These are phyloP conservation scores for Orchestes rusci DNA, from an alignment of 2,888 invertebrate species.

Conservation along the genomic window DNA sequence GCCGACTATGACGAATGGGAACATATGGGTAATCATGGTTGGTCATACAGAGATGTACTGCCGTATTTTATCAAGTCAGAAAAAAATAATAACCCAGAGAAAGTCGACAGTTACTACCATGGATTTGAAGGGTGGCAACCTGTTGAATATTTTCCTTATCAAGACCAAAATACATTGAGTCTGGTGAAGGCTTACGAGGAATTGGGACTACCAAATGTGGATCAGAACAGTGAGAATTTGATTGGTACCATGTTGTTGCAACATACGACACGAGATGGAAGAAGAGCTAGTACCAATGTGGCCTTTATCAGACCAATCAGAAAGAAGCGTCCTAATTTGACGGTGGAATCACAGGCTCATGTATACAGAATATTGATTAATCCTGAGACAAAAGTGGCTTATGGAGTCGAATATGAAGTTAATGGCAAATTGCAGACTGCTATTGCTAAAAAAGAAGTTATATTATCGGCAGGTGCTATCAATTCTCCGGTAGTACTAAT, in stretches of 20 bases:
- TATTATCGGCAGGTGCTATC: conserved; percentile 53
- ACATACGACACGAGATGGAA: conserved; percentile 55
- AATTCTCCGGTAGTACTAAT: conserved; percentile 58
- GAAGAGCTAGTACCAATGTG: conserved; percentile 53
- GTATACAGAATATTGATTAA: conserved; percentile 55
- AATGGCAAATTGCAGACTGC: conserved; percentile 45
- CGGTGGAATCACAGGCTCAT: conserved; percentile 48
- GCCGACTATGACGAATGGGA: conserved; percentile 61
- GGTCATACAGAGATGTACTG: conserved; percentile 57
- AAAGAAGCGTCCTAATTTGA: conserved; percentile 47
- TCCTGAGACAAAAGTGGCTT: conserved; percentile 45
- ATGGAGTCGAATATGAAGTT: conserved; percentile 48
- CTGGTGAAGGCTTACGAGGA: conserved; percentile 56
- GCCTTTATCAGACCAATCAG: conserved; percentile 64
- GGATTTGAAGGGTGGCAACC: conserved; percentile 55
- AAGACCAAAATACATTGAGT: conserved; percentile 52
- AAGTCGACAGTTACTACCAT: conserved; percentile 51
- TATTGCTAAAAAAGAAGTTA: conserved; percentile 54
- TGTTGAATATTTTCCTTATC: conserved; percentile 57
- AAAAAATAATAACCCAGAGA: conserved; percentile 52
- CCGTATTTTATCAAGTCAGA: conserved; percentile 66
- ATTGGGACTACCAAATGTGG: conserved; percentile 52
- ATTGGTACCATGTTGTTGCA: conserved; percentile 57
- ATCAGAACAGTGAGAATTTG: conserved; percentile 52
- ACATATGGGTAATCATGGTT: conserved; percentile 53